phyloP scores from a whole-genome alignment of 2,888 invertebrate genomes.

The Hemistola chrysoprasaria region DNA sequence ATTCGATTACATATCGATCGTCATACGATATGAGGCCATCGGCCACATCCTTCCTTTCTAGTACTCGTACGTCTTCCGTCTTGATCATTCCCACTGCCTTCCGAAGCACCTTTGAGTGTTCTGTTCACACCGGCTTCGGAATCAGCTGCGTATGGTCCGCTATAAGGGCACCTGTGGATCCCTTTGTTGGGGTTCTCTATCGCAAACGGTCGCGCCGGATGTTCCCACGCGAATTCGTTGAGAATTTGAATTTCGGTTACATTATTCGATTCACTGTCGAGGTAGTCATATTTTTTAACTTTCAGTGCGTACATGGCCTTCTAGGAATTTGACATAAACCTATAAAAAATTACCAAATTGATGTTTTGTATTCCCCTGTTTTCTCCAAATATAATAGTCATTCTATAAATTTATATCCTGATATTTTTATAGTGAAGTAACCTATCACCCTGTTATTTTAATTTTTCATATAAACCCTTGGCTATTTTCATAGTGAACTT shows the following conservation, averaged over 20 bases:
- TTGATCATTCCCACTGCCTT: constrained; percentile 2
- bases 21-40: constrained; percentile 10
- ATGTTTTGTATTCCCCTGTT: no score
- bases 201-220: constrained; percentile 46
- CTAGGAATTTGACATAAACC: no score
- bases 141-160: constrained; percentile 48
- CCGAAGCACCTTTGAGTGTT: no score
- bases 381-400: no score
- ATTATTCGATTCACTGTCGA: not conserved
- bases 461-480: no score
- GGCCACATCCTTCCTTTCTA: constrained; percentile 59
- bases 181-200: constrained; percentile 45
- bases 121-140: constrained; percentile 57
- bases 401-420: no score
- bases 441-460: no score
- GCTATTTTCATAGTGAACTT: no score
- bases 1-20: constrained; percentile 5
- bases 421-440: no score
- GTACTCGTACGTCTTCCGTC: constrained; percentile 39
- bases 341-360: no score
- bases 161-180: constrained; percentile 51
- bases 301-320: no score
- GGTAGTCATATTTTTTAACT: no score
- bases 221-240: constrained; percentile 65
- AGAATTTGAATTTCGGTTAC: constrained; percentile 11